Base-by-base conservation (phyloP, 1,140 invertebrate species). In the Drosophila sturtevanti region DNA sequence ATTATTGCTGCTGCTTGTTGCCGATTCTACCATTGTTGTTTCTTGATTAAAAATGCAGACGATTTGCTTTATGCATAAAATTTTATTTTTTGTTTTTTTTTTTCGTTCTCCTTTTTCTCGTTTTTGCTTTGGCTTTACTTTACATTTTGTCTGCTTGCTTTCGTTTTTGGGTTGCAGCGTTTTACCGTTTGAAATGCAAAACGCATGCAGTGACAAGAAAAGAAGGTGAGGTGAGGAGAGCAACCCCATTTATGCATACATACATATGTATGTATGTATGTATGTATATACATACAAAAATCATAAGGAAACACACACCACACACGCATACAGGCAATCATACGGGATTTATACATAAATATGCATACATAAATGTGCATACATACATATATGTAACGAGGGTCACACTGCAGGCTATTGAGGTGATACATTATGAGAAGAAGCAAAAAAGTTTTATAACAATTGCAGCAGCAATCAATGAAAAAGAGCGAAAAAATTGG, bases 21-120 rank as follows among this genome's bases (percentile, higher is more conserved):
- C 64, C 68, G 72, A 37, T 72, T 38, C 62, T 59, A 64, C 63
- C 68, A 76, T 84, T 84, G 76, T 85, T 84, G 80, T 84, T 77
- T 75, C 75, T 86, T 69, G 75, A 82, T 87, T 89, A 77, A 70
- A 82, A 82, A 89, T 87, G 82, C 82, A 87, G 72, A 85, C 68
- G 63, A 76, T 81, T 79, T 68, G 16, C 69, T 72, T 66, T 74
- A 76, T 81, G 79, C 79, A 81, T 79, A 74, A 69, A 80, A 81
- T 60, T 80, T 75, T 51, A 61, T 52, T 54, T 68, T 82, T 79
- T 48, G 38, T 56, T 75, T 63, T 31, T 31, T 14, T 18, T 48
- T 24, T 18, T 31, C 21, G 56, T 58, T 37, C 35, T 27, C 52
- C 24, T 58, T 63, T 81, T 31, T 31, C 24, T 63, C 61, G 48